These are phyloP conservation scores for Bradypodion pumilum DNA, from an alignment of 2,797 vertebrate species.

Conservation along the genomic window DNA sequence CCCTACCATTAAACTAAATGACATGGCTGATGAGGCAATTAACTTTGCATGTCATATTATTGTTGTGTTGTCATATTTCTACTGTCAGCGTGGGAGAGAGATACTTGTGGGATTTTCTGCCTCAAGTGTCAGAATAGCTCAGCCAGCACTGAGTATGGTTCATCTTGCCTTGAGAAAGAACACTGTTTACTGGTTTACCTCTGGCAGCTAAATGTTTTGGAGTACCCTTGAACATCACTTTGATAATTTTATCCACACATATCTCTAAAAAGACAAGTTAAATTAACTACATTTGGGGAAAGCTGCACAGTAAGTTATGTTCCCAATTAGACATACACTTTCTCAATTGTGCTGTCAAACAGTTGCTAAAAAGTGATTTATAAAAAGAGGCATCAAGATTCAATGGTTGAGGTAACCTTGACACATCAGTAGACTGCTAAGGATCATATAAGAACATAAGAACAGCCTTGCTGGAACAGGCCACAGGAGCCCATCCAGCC, in stretches of 20 bases:
- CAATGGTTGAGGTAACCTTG: background rate
- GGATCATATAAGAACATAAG: too few species aligned
- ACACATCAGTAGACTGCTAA: background rate
- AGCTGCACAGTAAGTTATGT: background rate
- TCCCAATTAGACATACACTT: background rate
- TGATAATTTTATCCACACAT: background rate
- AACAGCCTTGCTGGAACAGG: too few species aligned
- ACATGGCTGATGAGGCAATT: background rate
- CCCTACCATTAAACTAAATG: background rate
- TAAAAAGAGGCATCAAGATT: background rate
- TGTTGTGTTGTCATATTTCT: background rate
- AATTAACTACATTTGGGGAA: background rate
- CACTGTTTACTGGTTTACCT: background rate
- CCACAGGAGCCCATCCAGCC: too few species aligned
- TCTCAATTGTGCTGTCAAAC: background rate
- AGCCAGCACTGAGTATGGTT: background rate
- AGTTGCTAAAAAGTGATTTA: background rate
- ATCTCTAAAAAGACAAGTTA: background rate
- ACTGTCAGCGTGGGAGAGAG: background rate
- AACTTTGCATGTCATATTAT: background rate
- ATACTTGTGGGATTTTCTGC: background rate
- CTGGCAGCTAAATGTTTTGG: too few species aligned
- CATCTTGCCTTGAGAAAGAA: background rate
- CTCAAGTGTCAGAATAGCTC: background rate
- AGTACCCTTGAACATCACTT: background rate